Evolutionary conservation across 2,888 invertebrate genomes (phyloP), one percentile per base, ranked within the genome.

Genomic region (Drosophila macrothrix): DNA sequence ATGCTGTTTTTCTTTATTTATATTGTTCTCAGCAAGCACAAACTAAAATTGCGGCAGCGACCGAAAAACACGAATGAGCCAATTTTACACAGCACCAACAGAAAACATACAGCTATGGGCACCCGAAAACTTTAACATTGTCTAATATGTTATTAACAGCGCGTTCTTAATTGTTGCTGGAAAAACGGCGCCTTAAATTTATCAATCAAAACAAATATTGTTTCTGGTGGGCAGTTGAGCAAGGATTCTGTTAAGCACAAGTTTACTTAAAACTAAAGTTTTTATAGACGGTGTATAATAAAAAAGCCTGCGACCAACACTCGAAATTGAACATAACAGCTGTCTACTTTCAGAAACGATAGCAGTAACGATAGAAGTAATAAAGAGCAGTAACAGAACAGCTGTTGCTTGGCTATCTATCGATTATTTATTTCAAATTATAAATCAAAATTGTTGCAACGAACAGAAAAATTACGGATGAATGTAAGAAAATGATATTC

Each of bases 111-210:
- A 37, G 41, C 50, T 73, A 59, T 71, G 72, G 50, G 7, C 71
- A 72, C 61, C 55, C 61, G 19, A 46, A 37, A 43, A 37, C n/a
- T 12, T 46, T 33, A 58, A 62, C 71, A 63, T 53, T 62, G 39
- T 1, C 28, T 41, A 12, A 54, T 46, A 71, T 72, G 71, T 72
- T 72, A 71, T 58, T 49, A 53, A 49, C 69, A 67, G 53, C 25
- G 29, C 66, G 35, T 33, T 22, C 22, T 41, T 19, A 39, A 14
- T 62, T 50, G 49, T n/a, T 37, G 12, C 25, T 31, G 9, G 12
- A 22, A 16, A 28, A 63, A 12, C 16, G 39, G 63, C 16, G 25
- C 25, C 39, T 63, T 14, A 25, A n/a, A 12, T 3, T 19, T 10
- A 25, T 49, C n/a, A 37, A 35, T 35, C 14, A 46, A 25, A 25